Evolutionary conservation across 2,888 invertebrate species (phyloP), one percentile per base, ranked within the genome.

Genomic region (Hirtodrosophila confusa): DNA sequence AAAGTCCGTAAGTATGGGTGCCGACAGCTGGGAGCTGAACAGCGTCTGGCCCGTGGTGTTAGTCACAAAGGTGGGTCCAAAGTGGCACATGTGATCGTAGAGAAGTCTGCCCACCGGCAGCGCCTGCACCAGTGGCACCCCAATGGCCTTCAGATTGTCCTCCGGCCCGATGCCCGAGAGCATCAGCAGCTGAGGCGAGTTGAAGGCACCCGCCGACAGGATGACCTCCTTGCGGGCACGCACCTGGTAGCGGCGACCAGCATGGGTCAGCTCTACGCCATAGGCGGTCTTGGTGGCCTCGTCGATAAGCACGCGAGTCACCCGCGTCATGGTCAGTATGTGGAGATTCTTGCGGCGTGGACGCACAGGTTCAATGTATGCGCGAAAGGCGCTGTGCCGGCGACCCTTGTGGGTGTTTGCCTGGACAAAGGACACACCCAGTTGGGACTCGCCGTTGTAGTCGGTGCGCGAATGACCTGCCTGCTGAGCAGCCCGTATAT

Each of bases 161-260:
- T 84, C 91, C 0, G 94, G 94, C 2, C 94, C 94, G 10, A 94
- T 88, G 0, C 97, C 97, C 5, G 97, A 97, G 4, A 98, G 90
- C 96, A 98, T 96, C 8, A 98, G 93, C 3, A 98, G 90, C 90
- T 98, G 98, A 0, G 98, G 97, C 0, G 97, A 96, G 83, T 96
- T 96, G 70, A 98, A 95, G 1, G 97, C 94, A 0, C 98, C 98
- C 2, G 96, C 97, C 10, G 96, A 95, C 11, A 98, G 86, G 54
- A 98, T 95, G 0, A 98, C 95, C 92, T 97, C 97, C 89, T 95
- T 96, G 67, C 92, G 92, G 0, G 95, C 96, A 44, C 89, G 91
- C 0, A 94, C 94, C 8, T 91, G 92, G 66, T 91, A 91, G 31
- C 88, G 88, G 9, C 91, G 75, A 17, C 92, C 92, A 11, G 94